Evolutionary conservation across 2,888 invertebrate species (phyloP), one percentile per base, ranked within the genome.

Genomic region (Drosophila quasianomalipes): DNA sequence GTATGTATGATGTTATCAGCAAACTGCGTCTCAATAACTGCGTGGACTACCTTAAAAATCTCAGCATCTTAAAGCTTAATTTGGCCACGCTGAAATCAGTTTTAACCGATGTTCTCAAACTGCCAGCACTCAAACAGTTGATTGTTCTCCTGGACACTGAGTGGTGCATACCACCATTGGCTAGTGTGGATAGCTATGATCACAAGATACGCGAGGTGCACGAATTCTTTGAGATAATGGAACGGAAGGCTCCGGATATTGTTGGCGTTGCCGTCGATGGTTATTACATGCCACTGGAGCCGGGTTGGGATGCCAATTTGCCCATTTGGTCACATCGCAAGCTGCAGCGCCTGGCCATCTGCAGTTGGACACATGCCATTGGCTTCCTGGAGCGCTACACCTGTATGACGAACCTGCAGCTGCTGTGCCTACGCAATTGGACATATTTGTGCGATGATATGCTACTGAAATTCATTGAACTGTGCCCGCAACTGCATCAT

Each of bases 211-310:
- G 92, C 0, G 90, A 92, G 62, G 91, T 91, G 2, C 57, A 68
- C 5, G 92, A 92, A 64, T 92, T 92, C 47, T 91, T 87, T 74
- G 71, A 91, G 37, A 91, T 92, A 52, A 85, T 92, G 71, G 77
- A 82, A 7, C 71, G 76, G 22, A 91, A 87, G 49, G 83, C 86
- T 4, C 31, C 76, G 2, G 53, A 74, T 1, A 89, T 92, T 28
- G 71, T 74, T 5, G 91, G 91, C 12, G 68, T 92, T 12, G 91
- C 91, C 2, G 85, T 92, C 3, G 92, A 92, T 68, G 91, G 89
- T 4, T 85, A 92, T 53, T 92, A 85, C 31, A 83, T 92, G 83
- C 92, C 91, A 3, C 31, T 85, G 10, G 76, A 82, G 19, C 75
- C 73, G 0, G 76, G 76, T 22, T 91, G 91, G 90, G 90, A 89